A percentile compares a stretch with the other conserved stretches of the same genome.
These are phyloP conservation scores for Montipora efflorescens DNA, from an alignment of 64 coral and sea anemone genomes.

Conservation along the genomic window DNA sequence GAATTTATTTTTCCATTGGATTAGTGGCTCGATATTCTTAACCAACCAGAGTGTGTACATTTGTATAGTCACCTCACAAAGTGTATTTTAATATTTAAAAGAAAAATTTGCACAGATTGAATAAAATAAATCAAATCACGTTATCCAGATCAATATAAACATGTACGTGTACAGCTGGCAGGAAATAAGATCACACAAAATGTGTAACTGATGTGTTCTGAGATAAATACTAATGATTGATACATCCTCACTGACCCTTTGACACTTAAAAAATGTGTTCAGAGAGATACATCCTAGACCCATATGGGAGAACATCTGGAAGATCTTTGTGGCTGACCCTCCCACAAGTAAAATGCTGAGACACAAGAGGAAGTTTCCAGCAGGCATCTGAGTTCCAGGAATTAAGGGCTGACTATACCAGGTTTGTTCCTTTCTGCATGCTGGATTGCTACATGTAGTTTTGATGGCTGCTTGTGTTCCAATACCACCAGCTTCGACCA, in stretches of 20 bases:
- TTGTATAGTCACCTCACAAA: too few relatives aligned
- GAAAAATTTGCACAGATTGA: too few relatives aligned
- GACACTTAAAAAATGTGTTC: conserved; percentile 37
- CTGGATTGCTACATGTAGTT: conserved; percentile 1
- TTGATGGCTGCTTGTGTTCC: conserved; percentile 31
- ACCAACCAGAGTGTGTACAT: too few relatives aligned
- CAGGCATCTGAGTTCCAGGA: conserved; percentile 41
- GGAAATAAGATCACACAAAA: too few relatives aligned
- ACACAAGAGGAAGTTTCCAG: conserved; percentile 42
- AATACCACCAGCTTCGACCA: conserved; percentile 10
- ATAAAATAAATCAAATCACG: too few relatives aligned
- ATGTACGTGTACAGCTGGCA: too few relatives aligned
- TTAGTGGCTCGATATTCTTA: too few relatives aligned
- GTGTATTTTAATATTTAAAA: too few relatives aligned
- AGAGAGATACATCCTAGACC: conserved; percentile 1
- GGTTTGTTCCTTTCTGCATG: conserved; percentile 9
- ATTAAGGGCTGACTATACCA: conserved; percentile 46
- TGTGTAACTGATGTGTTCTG: background rate
- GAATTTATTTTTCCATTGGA: too few relatives aligned
- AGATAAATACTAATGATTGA: background rate
- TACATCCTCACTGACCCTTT: background rate
- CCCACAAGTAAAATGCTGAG: conserved; percentile 25
- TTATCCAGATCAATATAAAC: too few relatives aligned
- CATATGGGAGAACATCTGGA: conserved; percentile 29
- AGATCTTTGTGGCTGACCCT: conserved; percentile 18